Evolutionary conservation across 2,888 invertebrate species (phyloP).

Genomic region (Bhutanitis thaidina): DNA sequence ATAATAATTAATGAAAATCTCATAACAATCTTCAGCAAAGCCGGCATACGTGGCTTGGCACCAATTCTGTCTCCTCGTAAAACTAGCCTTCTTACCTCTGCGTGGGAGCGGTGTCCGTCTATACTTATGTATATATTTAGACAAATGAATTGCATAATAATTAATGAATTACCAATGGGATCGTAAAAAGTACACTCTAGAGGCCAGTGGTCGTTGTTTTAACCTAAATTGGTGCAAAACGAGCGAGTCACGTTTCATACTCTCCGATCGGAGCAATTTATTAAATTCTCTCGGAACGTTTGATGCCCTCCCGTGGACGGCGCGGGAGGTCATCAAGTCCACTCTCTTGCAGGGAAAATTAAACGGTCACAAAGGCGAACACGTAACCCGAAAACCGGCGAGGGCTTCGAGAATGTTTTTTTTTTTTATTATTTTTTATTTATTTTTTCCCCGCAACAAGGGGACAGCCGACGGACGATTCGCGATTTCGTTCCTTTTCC

Average conservation of each 20-base stretch:
- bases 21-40: too few species aligned
- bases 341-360: conserved; percentile 30
- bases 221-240: neutral
- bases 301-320: neutral
- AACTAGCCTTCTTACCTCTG: too few species aligned
- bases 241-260: neutral
- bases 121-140: too few species aligned
- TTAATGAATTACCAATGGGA: too few species aligned
- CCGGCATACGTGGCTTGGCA: too few species aligned
- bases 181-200: too few species aligned
- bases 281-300: conserved; percentile 7
- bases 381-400: conserved; percentile 33
- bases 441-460: conserved; percentile 42
- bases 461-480: conserved; percentile 29
- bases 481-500: conserved; percentile 37
- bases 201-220: too few species aligned
- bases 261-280: neutral
- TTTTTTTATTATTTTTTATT: too few species aligned
- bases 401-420: conserved; percentile 45
- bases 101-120: too few species aligned
- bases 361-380: conserved; percentile 36
- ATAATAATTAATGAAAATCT: too few species aligned
- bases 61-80: too few species aligned
- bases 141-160: too few species aligned
- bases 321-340: conserved; percentile 24